Evolutionary conservation across 2,113 vertebrate genomes (phyloP), one percentile per base, ranked within the genome.

Genomic region (Lepisosteus oculatus): DNA sequence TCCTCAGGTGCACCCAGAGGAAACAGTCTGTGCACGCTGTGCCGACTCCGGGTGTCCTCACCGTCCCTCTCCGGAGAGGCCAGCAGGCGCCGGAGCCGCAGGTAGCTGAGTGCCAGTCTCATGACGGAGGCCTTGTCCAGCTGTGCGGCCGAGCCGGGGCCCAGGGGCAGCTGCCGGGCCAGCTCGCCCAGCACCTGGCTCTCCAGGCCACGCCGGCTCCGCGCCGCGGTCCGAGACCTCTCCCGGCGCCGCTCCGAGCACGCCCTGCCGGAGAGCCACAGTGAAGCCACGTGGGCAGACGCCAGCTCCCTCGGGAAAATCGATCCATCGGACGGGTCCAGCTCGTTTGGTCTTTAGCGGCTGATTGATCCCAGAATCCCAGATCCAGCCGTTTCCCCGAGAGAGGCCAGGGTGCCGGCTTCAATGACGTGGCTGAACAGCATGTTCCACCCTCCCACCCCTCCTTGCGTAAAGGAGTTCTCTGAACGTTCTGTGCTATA

Each of bases 121-220:
- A 86, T 73, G 64, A 86, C 47, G 3, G 80, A 85, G 3, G 85
- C 83, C 72, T 85, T 86, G 74, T 85, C 80, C 44, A 74, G 55
- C 42, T 80, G 74, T 44, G 54, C 42, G 8, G 55, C 63, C 44
- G 69, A 17, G 12, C 43, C 44, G 0, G 56, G 43, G 17, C 77
- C 41, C 6, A 86, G 68, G 7, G 85, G 83, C 11, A 86, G 72
- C 66, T 80, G 67, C 6, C 65, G 65, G 3, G 78, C 74, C 59
- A 86, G 69, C 65, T 85, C 76, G 41, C 15, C 61, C 54, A 86
- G 84, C 42, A 86, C 65, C 67, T 78, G 55, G 4, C 67, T 79
- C 74, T 86, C 83, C 45, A 70, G 74, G 66, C 69, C 72, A 43
- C 85, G 65, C 11, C 83, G 69, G 67, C 73, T 74, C 7, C 55